Evolutionary conservation across 2,888 invertebrate genomes (phyloP), one percentile per base, ranked within the genome.

Genomic region (Masnerella sp.): DNA sequence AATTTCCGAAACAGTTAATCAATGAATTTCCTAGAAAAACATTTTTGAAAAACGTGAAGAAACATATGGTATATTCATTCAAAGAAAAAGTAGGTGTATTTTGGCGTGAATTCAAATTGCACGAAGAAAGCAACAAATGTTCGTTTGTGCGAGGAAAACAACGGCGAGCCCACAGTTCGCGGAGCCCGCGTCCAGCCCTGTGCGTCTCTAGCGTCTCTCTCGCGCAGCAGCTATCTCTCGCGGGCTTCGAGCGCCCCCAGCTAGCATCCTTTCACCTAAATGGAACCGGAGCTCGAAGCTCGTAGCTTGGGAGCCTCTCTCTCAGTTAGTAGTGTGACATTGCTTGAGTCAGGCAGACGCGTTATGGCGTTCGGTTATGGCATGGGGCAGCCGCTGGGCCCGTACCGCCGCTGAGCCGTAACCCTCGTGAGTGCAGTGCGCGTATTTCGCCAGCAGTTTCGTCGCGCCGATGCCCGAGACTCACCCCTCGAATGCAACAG

Each of bases 301-400:
- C 70, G 47, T 72, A 65, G 65, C 64, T 54, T 65, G 61, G 67
- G 65, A 58, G 72, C 69, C 78, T 81, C 64, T 81, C 68, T 45
- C 67, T 77, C 85, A 86, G 86, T 87, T 78, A 84, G 84, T 84
- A 81, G 84, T 83, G 83, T 82, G 85, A 83, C 84, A 82, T 81
- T 83, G 84, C 80, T 82, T 81, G 75, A 81, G 81, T 81, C 84
- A 79, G 85, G 82, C 82, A 62, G 49, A 38, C 62, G 71, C 67
- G 75, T 62, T 43, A 65, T 58, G 40, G 58, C 32, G 12, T n/a
- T n/a, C n/a, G n/a, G n/a, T n/a, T n/a, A n/a, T 14, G 22, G 1
- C 56, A 47, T n/a, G n/a, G 62, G 34, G 45, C 18, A 36, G 51
- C 28, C 25, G 25, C 8, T 12, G 58, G 64, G 51, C 40, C 64